phyloP scores from a whole-genome alignment of 2,113 vertebrate species.

The Aythya baeri region DNA sequence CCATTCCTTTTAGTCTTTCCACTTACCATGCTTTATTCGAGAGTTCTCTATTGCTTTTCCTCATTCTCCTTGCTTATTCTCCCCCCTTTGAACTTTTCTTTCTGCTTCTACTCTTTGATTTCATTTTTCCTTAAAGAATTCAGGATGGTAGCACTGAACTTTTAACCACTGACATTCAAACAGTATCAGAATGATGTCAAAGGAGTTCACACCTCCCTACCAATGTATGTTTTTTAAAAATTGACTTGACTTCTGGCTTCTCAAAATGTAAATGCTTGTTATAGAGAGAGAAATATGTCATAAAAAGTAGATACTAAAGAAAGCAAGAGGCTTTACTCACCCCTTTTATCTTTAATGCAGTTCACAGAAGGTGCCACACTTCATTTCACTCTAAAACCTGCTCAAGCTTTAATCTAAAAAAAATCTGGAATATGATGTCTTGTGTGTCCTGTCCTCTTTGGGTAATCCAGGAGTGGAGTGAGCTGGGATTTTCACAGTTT shows the following conservation, averaged over 20 bases:
- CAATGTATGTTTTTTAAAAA: not conserved
- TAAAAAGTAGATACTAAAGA: not conserved
- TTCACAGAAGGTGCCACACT: not conserved
- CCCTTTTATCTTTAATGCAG: not conserved
- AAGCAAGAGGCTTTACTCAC: not conserved
- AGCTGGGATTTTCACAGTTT: not conserved
- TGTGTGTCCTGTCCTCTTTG: not conserved
- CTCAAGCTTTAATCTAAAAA: not conserved
- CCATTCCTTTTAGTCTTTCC: not conserved
- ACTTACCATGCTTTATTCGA: not conserved
- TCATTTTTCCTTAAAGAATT: not conserved
- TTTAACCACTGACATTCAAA: constrained; percentile 8
- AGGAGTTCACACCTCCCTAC: constrained; percentile 3
- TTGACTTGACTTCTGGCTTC: not conserved
- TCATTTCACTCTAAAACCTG: not conserved
- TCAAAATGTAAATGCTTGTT: not conserved
- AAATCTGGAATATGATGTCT: not conserved
- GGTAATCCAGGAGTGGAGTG: not conserved
- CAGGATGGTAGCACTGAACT: not conserved
- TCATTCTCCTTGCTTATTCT: not conserved
- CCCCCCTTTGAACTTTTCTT: not conserved
- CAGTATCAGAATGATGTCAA: not conserved
- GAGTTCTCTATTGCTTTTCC: not conserved
- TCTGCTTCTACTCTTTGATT: not conserved
- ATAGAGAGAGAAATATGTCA: not conserved